Evolutionary conservation across 64 coral and sea anemone genomes (phyloP), one percentile per base, ranked within the genome.

Genomic region (Acropora tenuis): DNA sequence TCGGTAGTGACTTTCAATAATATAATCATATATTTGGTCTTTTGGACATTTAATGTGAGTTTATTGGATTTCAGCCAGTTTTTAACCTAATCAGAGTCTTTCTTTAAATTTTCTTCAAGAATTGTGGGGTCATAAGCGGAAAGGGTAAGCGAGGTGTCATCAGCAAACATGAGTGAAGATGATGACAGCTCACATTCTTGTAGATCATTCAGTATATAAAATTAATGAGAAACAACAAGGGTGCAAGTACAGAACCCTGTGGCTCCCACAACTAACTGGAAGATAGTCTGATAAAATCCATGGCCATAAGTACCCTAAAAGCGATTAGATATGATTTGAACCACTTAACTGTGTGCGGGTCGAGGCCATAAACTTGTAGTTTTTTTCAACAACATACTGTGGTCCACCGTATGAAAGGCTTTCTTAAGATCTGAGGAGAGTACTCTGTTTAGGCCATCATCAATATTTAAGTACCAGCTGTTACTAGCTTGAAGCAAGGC

Each of bases 1-100:
- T 41, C 72, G 66, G 20, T 61, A 71, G 43, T 79, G 18, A 13
- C 58, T 80, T 16, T 77, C 77, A n/a, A n/a, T n/a, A n/a, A n/a
- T n/a, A 90, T 15, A 46, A 80, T 44, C 76, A 90, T 90, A 47
- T 41, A 81, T 61, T 90, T 78, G n/a, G 75, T 89, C 60, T 89
- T 89, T 15, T 75, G 44, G 17, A 42, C 75, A 45, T 89, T 89
- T n/a, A 89, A 19, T 41, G 74, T 80, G 19, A 90, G 89, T 73
- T 82, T 83, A 82, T 90, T 90, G 41, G 89, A 58, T 53, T 77
- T 74, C 13, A 82, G 78, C 65, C 78, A 90, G n/a, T 73, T 59
- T 50, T 58, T 43, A 69, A 90, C 89, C 13, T 84, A 15, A 43
- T 57, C 58, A 1, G 69, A 43, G 81, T 84, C 58, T 44, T 84